Evolutionary conservation across 53 echinoderm and acorn worm species (phyloP), one percentile per base, ranked within the genome.

Genomic region (Henricia sp.): DNA sequence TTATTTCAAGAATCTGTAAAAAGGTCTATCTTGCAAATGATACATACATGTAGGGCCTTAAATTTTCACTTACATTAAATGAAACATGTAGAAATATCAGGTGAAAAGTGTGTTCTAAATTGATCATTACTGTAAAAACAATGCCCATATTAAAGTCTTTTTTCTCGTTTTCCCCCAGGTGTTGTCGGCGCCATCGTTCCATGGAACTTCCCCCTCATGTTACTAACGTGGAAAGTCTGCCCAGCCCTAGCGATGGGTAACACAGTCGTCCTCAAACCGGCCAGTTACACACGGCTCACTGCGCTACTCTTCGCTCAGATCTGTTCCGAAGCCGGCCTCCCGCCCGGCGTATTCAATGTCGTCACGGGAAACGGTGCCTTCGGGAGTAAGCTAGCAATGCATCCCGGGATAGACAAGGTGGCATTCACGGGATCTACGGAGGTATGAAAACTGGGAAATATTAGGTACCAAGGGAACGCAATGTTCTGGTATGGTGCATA

Each of bases 141-240:
- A n/a, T n/a, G n/a, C n/a, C n/a, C n/a, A n/a, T n/a, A n/a, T n/a
- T n/a, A n/a, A n/a, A n/a, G n/a, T n/a, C n/a, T n/a, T n/a, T n/a
- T n/a, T n/a, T n/a, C n/a, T n/a, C n/a, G n/a, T 13, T 20, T 40
- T 34, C n/a, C 52, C 1, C 6, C 87, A 97, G 97, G 97, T 67
- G 92, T 97, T 39, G 90, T 97, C 11, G 97, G 94, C 19, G 97
- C 92, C 55, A 97, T 97, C 27, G 94, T 94, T 17, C 97, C 97
- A 5, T 97, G 97, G 97, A 97, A 97, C 86, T 97, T 97, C 74
- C 97, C 97, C 8, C 90, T 97, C 29, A 97, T 97, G 97, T 84
- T 97, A 30, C 60, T 97, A 46, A 90, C 88, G 3, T 97, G 97
- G 97, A 97, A 97, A 82, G 90, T 97, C 6, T 97, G 97, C 78